Conservation (phyloP, 2,113 vertebrate species). For the Eolophus roseicapilla region DNA sequence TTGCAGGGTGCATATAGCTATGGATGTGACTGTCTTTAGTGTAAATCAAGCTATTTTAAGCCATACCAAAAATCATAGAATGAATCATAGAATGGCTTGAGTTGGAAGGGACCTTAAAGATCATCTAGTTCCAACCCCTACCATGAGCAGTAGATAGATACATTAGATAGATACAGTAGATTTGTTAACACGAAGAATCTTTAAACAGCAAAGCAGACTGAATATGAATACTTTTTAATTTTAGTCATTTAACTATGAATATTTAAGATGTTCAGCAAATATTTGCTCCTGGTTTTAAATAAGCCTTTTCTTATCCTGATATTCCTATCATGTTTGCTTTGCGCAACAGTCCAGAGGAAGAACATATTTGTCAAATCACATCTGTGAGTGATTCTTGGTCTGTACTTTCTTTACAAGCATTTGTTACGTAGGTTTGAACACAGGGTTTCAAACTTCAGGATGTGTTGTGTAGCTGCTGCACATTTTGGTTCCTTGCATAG, state of each 20-base stretch:
- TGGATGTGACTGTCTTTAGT: not conserved
- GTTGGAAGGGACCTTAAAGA: not conserved
- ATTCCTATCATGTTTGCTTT: not conserved
- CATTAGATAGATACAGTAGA: not conserved
- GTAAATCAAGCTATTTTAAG: not conserved
- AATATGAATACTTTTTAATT: not conserved
- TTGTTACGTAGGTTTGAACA: not conserved
- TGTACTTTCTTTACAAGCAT: not conserved
- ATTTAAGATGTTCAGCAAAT: not conserved
- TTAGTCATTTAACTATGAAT: not conserved
- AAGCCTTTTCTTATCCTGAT: not conserved
- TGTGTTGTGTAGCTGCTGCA: not conserved
- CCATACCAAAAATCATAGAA: not conserved
- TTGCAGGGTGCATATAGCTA: not conserved
- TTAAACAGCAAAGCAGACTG: not conserved
- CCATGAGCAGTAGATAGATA: not conserved
- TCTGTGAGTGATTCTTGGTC: not conserved
- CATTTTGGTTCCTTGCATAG: not conserved
- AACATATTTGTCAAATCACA: not conserved
- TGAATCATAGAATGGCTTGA: not conserved
- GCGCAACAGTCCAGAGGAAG: not conserved
- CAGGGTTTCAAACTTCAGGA: not conserved
- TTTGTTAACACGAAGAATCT: not conserved
- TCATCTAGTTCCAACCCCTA: not conserved
- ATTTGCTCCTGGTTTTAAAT: conserved; percentile 1